These are phyloP conservation scores for Sturmia bella DNA, from an alignment of 2,888 invertebrate species.

Conservation along the genomic window DNA sequence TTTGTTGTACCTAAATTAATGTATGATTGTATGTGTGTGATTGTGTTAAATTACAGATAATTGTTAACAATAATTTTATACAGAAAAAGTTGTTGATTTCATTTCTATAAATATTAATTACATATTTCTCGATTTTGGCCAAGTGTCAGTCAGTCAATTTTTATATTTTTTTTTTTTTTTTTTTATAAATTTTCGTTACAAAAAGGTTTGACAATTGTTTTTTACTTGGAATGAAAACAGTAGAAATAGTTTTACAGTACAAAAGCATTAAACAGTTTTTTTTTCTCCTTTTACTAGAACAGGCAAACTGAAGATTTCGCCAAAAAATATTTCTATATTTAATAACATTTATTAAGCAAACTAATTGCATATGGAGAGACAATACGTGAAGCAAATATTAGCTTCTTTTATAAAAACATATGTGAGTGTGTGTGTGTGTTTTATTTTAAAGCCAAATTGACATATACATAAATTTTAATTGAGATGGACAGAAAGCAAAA, in stretches of 20 bases:
- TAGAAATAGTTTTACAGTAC: neutral
- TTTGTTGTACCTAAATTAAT: slow-evolving; percentile 10
- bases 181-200: slow-evolving; percentile 13
- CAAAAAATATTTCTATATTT: neutral
- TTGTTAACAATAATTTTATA: slow-evolving; percentile 21
- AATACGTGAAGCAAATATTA: slow-evolving; percentile 43
- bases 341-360: slow-evolving; percentile 51
- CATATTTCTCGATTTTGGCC: slow-evolving; percentile 23
- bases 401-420: no score
- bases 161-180: slow-evolving; percentile 49
- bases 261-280: slow-evolving; percentile 21
- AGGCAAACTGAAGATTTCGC: neutral
- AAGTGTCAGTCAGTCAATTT: slow-evolving; percentile 82
- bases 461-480: slow-evolving; percentile 73
- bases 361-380: slow-evolving; percentile 39
- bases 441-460: neutral
- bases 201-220: neutral
- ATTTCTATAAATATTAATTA: slow-evolving; percentile 18
- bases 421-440: no score
- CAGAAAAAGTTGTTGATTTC: slow-evolving; percentile 15
- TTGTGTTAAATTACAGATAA: slow-evolving; percentile 10
- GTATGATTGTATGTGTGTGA: slow-evolving; percentile 13
- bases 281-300: no score
- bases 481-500: slow-evolving; percentile 81
- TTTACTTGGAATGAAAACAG: neutral